Conservation (phyloP, 2,797 vertebrate genomes). For the Channallabes apus region DNA sequence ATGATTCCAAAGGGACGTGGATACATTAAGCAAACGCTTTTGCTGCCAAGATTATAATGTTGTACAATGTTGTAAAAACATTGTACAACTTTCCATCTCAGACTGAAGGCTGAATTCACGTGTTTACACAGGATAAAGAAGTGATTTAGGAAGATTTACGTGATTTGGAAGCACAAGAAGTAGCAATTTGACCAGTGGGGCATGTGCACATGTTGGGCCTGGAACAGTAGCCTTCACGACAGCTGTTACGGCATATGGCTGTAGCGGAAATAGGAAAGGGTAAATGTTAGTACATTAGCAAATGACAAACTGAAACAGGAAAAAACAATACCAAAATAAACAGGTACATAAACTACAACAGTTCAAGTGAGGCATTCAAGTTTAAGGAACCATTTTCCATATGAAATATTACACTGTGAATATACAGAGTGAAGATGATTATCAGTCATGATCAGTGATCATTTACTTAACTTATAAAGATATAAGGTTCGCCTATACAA, state of each 20-base stretch:
- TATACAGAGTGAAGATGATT: neutral
- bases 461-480: too few species aligned
- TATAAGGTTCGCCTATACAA: too few species aligned
- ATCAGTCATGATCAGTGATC: neutral
- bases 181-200: slow-evolving; percentile 73
- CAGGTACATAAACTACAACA: neutral
- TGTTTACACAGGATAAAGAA: slow-evolving; percentile 7
- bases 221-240: slow-evolving; percentile 79
- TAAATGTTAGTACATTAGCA: slow-evolving; percentile 9
- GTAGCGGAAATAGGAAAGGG: slow-evolving; percentile 8
- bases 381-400: neutral
- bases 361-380: neutral
- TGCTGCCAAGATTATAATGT: slow-evolving; percentile 16
- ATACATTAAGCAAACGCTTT: neutral
- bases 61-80: too few species aligned
- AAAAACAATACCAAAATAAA: neutral
- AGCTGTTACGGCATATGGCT: slow-evolving; percentile 79
- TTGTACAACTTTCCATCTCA: neutral
- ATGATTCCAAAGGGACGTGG: neutral
- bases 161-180: slow-evolving; percentile 69
- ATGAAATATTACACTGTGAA: neutral
- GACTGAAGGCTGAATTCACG: neutral
- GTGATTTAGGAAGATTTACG: slow-evolving; percentile 63
- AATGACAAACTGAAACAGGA: neutral
- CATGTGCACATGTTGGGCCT: slow-evolving; percentile 82